Conservation (phyloP, 2,113 vertebrate genomes). For the Thryonomys swinderianus region DNA sequence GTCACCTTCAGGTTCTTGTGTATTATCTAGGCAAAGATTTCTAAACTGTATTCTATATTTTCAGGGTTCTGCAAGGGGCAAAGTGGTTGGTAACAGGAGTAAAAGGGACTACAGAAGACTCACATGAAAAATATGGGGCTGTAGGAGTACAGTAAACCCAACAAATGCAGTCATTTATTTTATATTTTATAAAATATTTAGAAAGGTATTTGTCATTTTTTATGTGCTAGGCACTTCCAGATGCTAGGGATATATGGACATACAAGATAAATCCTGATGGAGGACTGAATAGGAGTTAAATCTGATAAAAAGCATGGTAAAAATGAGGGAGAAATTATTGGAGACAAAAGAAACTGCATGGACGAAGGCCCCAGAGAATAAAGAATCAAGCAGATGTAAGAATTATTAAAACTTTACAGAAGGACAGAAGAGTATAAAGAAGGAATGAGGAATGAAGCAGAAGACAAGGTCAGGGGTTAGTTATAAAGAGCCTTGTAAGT, state of each 20-base stretch:
- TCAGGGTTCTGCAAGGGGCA: neutral
- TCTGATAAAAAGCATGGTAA: neutral
- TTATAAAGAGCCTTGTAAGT: conserved; percentile 12
- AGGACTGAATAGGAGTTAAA: neutral
- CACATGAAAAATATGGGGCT: neutral
- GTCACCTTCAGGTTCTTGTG: neutral
- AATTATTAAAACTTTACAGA: conserved; percentile 26
- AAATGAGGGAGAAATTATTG: neutral
- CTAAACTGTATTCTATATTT: neutral
- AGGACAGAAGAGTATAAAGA: neutral
- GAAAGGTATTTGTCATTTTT: conserved; percentile 22
- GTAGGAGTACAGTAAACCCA: neutral
- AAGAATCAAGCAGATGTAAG: conserved; percentile 2
- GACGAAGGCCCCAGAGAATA: neutral
- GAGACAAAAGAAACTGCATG: conserved; percentile 27
- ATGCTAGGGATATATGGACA: neutral
- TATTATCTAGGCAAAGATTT: conserved; percentile 16
- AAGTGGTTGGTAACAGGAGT: neutral
- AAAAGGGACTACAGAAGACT: neutral
- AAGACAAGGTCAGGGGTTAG: neutral
- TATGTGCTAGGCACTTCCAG: conserved; percentile 10
- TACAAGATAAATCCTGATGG: neutral
- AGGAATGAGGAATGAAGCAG: conserved; percentile 29
- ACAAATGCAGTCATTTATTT: conserved; percentile 6
- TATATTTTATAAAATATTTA: conserved; percentile 43